These are phyloP conservation scores for Botia almorhae DNA, from an alignment of 2,797 vertebrate species.

Conservation along the genomic window DNA sequence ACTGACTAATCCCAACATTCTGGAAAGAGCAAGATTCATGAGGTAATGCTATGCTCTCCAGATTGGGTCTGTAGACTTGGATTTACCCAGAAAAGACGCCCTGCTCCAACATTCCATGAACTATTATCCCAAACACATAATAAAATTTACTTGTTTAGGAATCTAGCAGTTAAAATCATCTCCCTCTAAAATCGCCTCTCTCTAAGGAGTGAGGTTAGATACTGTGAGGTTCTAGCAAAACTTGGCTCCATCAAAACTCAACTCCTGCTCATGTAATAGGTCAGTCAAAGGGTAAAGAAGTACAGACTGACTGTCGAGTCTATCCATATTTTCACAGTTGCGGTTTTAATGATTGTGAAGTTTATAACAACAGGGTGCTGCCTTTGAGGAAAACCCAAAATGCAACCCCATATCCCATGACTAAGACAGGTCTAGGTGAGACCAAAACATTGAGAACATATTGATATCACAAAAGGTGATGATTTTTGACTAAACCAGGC, in stretches of 20 bases:
- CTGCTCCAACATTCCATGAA: conserved; percentile 47
- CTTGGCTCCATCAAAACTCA: conserved; percentile 20
- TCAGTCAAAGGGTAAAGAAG: conserved; percentile 25
- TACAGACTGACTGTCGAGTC: not conserved
- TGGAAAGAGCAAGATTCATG: conserved; percentile 43
- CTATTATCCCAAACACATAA: conserved; percentile 44
- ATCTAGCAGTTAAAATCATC: not conserved
- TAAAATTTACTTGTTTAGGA: conserved; percentile 42
- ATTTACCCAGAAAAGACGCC: conserved; percentile 35
- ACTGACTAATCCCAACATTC: conserved; percentile 38
- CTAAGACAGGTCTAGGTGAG: conserved; percentile 51
- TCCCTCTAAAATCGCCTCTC: not conserved
- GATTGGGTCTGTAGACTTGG: conserved; percentile 36
- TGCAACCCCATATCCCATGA: conserved; percentile 1
- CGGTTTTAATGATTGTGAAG: conserved; percentile 26
- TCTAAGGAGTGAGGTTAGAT: not conserved
- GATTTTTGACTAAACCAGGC: conserved; percentile 62
- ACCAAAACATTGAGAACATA: conserved; percentile 30
- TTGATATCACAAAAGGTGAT: conserved; percentile 60
- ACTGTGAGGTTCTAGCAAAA: not conserved
- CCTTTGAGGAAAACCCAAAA: conserved; percentile 32
- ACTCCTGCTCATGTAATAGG: conserved; percentile 6
- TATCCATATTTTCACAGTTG: conserved; percentile 34
- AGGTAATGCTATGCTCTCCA: conserved; percentile 48
- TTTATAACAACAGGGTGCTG: conserved; percentile 32